Evolutionary conservation across 2,888 invertebrate genomes (phyloP), one percentile per base, ranked within the genome.

Genomic region (Escarpia spicata): DNA sequence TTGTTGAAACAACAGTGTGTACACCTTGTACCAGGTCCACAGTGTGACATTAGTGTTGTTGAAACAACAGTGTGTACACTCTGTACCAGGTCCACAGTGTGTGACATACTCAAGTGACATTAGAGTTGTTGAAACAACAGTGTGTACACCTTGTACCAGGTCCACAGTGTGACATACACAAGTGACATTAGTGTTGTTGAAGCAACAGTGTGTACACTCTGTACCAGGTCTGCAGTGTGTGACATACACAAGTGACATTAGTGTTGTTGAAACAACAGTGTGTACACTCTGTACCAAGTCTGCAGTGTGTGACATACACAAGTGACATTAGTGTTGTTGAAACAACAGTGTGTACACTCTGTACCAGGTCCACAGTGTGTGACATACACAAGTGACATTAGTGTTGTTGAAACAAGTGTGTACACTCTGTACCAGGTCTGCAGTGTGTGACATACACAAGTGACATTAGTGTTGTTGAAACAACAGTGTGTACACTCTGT

Each of bases 11-110:
- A 91, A 99, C 99, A 0, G 99, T 98, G 95, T 98, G 98, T 15
- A 99, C 97, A 6, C 99, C 99, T 95, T 99, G 98, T 0, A 99
- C 99, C 93, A 99, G 97, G 94, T 37, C 37, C 37, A 37, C 37
- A 37, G 37, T 37, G 37, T 37, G 37, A 91, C 91, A 92, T 97
- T 97, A 99, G 97, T 15, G 99, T 98, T 0, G 99, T 99, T 0
- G 99, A 99, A 1, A 99, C 99, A 91, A 99, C 99, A 0, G 99
- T 98, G 95, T 98, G 98, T 15, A 99, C 97, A 6, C 99, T 99
- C 95, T 99, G 98, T 0, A 99, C 99, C 93, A 99, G 97, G 94
- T 37, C 37, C 37, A 37, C 37, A 37, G 37, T 37, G 37, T 37
- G 37, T 37, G 37, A 37, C 37, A 37, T 37, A 37, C 37, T 0